Evolutionary conservation across 2,797 vertebrate genomes (phyloP).

Genomic region (Neosilurus hyrtlii): DNA sequence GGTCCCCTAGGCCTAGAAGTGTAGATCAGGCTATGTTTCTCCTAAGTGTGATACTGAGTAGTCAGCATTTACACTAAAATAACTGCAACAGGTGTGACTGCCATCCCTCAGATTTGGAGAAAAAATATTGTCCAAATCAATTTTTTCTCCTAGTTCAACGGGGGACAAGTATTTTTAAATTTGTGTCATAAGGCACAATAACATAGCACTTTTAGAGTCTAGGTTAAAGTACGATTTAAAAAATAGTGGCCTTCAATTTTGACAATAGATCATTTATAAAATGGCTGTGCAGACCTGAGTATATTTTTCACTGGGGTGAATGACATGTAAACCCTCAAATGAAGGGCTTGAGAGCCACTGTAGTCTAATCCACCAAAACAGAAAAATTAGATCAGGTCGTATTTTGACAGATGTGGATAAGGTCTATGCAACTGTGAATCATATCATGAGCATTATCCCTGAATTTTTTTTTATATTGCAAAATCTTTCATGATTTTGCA

Average conservation of each 20-base stretch:
- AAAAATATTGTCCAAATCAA: background rate
- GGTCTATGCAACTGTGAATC: too few relatives aligned
- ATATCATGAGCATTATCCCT: too few relatives aligned
- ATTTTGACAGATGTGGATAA: too few relatives aligned
- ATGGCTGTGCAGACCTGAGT: background rate
- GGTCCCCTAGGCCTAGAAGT: background rate
- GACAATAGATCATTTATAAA: background rate
- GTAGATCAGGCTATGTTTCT: background rate
- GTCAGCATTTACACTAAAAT: background rate
- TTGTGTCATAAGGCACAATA: background rate
- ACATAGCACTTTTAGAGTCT: background rate
- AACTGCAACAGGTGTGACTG: slow-evolving; percentile 6
- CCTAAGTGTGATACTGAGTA: background rate
- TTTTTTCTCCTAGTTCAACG: background rate
- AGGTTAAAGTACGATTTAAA: background rate
- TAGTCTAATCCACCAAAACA: too few relatives aligned
- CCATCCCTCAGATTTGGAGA: background rate
- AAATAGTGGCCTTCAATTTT: background rate
- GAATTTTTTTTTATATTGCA: too few relatives aligned
- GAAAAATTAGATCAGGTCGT: too few relatives aligned
- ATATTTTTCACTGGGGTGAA: background rate
- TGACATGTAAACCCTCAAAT: background rate
- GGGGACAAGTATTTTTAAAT: background rate
- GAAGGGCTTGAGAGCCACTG: too few relatives aligned
- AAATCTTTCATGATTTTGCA: too few relatives aligned